Percentiles rank a stretch among this genome's conserved stretches.
These are phyloP conservation scores for Aporrectodea caliginosa DNA, from an alignment of 1,140 invertebrate genomes.

Conservation along the genomic window DNA sequence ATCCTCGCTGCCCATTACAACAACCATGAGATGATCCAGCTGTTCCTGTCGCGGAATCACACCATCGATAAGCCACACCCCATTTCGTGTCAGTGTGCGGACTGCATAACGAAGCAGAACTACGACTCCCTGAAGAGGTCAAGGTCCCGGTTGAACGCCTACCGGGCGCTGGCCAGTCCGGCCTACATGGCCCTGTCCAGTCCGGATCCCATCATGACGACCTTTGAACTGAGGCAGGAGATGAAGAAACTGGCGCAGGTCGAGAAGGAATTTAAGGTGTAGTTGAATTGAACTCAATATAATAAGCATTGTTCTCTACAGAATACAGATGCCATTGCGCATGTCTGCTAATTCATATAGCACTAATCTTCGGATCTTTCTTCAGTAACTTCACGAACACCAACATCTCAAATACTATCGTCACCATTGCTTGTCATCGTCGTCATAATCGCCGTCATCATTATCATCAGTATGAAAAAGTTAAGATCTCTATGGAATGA, in stretches of 20 bases:
- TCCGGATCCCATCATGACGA: slow-evolving; percentile 66
- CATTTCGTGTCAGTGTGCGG: slow-evolving; percentile 31
- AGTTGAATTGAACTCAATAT: neutral
- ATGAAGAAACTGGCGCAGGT: slow-evolving; percentile 48
- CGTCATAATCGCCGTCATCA: no score
- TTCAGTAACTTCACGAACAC: no score
- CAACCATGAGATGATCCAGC: slow-evolving; percentile 98
- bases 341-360: no score
- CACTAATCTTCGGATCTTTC: no score
- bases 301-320: neutral
- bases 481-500: no score
- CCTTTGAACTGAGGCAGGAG: slow-evolving; percentile 63
- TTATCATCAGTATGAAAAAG: no score
- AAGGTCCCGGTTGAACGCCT: slow-evolving; percentile 48
- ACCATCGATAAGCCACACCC: slow-evolving; percentile 33
- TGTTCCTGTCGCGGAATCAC: slow-evolving; percentile 79
- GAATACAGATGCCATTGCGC: no score
- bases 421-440: no score
- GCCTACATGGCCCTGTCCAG: slow-evolving; percentile 65
- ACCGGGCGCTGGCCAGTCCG: slow-evolving; percentile 53
- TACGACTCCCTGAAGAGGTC: slow-evolving; percentile 38
- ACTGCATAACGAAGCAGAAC: slow-evolving; percentile 35
- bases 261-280: slow-evolving; percentile 42
- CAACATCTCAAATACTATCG: no score
- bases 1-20: slow-evolving; percentile 92